These are phyloP conservation scores for Trimorus sp. DNA, from an alignment of 2,888 invertebrate genomes.

Conservation along the genomic window DNA sequence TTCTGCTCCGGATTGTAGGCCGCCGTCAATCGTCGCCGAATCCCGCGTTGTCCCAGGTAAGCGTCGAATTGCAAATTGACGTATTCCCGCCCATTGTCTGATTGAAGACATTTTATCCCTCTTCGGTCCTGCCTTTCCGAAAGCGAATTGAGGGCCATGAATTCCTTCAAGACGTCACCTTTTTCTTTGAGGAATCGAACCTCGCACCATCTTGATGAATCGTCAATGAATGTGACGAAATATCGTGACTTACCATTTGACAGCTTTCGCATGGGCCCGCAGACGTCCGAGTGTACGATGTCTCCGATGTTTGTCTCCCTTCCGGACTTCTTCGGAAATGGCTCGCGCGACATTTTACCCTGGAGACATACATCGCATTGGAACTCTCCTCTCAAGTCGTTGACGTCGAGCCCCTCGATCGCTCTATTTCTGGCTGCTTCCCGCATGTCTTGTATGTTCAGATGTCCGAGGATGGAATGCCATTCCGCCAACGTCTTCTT, in stretches of 20 bases:
- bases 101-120: not conserved
- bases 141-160: not conserved
- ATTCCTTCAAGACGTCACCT: not conserved
- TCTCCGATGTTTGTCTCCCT: not conserved
- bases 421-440: too few relatives aligned
- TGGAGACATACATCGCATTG: too few relatives aligned
- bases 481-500: too few relatives aligned
- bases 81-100: not conserved
- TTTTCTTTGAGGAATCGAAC: not conserved
- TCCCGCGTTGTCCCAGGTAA: not conserved
- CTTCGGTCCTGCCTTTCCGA: too few relatives aligned
- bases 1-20: conserved; percentile 1
- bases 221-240: conserved; percentile 1
- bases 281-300: not conserved
- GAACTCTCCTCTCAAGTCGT: too few relatives aligned
- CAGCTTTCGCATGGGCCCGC: not conserved
- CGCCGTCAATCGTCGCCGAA: not conserved
- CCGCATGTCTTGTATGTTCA: too few relatives aligned
- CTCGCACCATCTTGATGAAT: not conserved
- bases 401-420: too few relatives aligned
- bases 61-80: not conserved
- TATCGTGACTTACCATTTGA: not conserved
- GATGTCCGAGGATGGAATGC: too few relatives aligned
- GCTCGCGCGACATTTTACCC: not conserved
- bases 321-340: not conserved